These are phyloP conservation scores for Percopsis omiscomaycus DNA, from an alignment of 2,797 vertebrate genomes.

Conservation along the genomic window DNA sequence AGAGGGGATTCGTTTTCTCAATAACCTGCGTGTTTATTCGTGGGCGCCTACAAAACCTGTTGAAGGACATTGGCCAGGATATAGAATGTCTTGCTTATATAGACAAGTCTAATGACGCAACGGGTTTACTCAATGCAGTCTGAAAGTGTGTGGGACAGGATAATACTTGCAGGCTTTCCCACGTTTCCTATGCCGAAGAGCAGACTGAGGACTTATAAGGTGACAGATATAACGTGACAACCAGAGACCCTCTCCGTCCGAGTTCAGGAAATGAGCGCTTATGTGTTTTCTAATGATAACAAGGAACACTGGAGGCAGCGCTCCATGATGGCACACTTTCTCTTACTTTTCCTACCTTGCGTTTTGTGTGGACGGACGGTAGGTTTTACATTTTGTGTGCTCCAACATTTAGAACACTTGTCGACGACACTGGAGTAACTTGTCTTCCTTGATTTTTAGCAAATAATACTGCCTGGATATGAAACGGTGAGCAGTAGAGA, in stretches of 20 bases:
- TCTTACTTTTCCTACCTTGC: slow-evolving; percentile 51
- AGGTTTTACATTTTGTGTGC: slow-evolving; percentile 36
- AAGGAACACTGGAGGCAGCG: background rate
- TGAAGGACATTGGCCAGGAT: slow-evolving; percentile 36
- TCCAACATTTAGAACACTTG: background rate
- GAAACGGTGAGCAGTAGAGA: slow-evolving; percentile 37
- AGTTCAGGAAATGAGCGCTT: slow-evolving; percentile 18
- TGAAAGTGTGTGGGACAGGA: slow-evolving; percentile 56
- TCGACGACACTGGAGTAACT: background rate
- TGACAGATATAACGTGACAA: slow-evolving; percentile 63
- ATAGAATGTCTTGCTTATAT: slow-evolving; percentile 39
- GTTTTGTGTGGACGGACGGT: slow-evolving; percentile 56
- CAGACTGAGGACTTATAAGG: slow-evolving; percentile 34
- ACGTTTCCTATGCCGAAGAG: slow-evolving; percentile 56
- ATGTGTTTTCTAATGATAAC: background rate
- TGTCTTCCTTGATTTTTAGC: slow-evolving; percentile 48
- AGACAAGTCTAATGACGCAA: slow-evolving; percentile 70
- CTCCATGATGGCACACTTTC: slow-evolving; percentile 29
- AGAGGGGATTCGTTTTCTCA: background rate
- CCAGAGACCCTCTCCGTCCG: background rate
- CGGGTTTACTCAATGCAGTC: slow-evolving; percentile 56
- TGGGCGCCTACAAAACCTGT: slow-evolving; percentile 34
- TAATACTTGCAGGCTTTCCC: slow-evolving; percentile 61
- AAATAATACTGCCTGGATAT: slow-evolving; percentile 29
- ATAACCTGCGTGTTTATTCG: slow-evolving; percentile 12